Evolutionary conservation across 1,140 invertebrate genomes (phyloP), one percentile per base, ranked within the genome.

Genomic region (Portunus trituberculatus): DNA sequence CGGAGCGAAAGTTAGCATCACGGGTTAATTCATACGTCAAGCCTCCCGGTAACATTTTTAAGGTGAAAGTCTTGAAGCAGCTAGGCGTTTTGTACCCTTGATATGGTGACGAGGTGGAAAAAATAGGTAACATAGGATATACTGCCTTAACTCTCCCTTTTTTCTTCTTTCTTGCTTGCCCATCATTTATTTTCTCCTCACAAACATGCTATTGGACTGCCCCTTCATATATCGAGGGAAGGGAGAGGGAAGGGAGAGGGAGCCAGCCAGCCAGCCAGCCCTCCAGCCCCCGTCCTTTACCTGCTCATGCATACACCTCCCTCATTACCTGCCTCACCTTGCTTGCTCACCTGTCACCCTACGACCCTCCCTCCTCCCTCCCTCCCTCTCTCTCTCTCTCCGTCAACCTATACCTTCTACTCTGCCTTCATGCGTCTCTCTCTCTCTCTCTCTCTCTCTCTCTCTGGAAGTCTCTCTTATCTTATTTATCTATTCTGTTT

Each of bases 321-420:
- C 67, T 76, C 67, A 76, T 76, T 76, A 76, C 67, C 67, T 76
- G 25, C 67, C 67, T 76, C 67, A 76, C 67, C 25, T 76, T 76
- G 67, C 67, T 76, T 76, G 67, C 67, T 76, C 25, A 76, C 67
- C 67, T 76, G 67, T 76, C 67, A 76, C 67, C 67, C 67, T 76
- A n/a, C 67, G 67, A 76, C 67, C 67, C 67, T 76, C n/a, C n/a
- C 67, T 8, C 67, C n/a, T 20, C n/a, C 25, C 20, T 20, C 52
- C 20, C 48, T 52, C 48, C 14, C 48, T 52, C 48, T 7, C 14
- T 7, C 14, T 52, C 6, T 12, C 6, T n/a, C 6, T n/a, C 1
- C 52, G 16, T 59, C 52, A 59, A 59, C 52, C 52, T 59, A 59
- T 20, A 59, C 52, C 52, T 59, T 20, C 2, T 14, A 20, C 52